Evolutionary conservation across 2,888 invertebrate species (phyloP).

Genomic region (Drosophila kokeensis): DNA sequence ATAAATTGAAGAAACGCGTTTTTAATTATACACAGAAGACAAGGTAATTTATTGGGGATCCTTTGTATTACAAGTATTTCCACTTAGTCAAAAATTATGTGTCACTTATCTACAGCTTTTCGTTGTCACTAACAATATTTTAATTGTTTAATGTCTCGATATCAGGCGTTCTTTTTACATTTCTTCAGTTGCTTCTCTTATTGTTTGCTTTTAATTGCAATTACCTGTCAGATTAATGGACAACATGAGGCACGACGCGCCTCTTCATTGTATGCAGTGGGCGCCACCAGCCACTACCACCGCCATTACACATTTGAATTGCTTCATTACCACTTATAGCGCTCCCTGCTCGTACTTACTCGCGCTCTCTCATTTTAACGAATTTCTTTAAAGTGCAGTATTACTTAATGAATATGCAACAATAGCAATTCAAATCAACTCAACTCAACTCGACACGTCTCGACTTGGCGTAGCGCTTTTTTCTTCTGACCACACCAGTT

Average conservation of each 20-base stretch:
- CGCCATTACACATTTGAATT: slow-evolving; percentile 53
- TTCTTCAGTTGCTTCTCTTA: slow-evolving; percentile 19
- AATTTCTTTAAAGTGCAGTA: slow-evolving; percentile 49
- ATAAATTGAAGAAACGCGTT: background rate
- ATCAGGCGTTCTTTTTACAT: slow-evolving; percentile 24
- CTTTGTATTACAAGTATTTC: slow-evolving; percentile 6
- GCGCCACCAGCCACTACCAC: slow-evolving; percentile 27
- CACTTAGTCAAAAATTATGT: slow-evolving; percentile 9
- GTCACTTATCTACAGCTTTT: slow-evolving; percentile 17
- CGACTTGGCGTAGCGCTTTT: slow-evolving; percentile 24
- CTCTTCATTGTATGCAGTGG: slow-evolving; percentile 55
- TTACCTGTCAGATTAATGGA: slow-evolving; percentile 78
- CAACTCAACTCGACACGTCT: slow-evolving; percentile 21
- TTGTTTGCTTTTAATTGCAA: slow-evolving; percentile 74
- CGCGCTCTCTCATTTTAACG: slow-evolving; percentile 37
- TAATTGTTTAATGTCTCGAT: slow-evolving; percentile 36
- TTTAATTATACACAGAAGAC: background rate
- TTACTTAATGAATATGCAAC: slow-evolving; percentile 69
- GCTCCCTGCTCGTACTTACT: slow-evolving; percentile 5
- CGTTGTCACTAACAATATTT: slow-evolving; percentile 50
- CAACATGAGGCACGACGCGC: slow-evolving; percentile 34
- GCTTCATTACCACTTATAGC: slow-evolving; percentile 76
- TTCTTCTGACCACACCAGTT: slow-evolving; percentile 55
- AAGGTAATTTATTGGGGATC: background rate
- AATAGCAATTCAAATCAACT: slow-evolving; percentile 53